phyloP scores from a whole-genome alignment of 2,888 invertebrate genomes.

The Spodoptera littoralis region DNA sequence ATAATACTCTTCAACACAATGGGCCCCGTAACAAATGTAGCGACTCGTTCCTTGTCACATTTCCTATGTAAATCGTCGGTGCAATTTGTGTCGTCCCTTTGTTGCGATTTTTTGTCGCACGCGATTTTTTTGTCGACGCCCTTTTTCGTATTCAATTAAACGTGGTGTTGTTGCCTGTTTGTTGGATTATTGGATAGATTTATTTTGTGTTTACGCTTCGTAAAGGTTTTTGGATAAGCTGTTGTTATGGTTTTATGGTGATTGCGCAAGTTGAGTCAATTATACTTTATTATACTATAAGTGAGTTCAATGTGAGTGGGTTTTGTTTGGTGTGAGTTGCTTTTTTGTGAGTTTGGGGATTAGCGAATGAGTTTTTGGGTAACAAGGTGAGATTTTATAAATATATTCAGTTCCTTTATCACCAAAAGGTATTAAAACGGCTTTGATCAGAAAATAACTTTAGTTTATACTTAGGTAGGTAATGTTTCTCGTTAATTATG shows the following conservation, averaged over 20 bases:
- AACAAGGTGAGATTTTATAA: too few species aligned
- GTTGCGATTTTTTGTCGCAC: constrained; percentile 45
- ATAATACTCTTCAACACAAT: constrained; percentile 82
- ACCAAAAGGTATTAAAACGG: too few species aligned
- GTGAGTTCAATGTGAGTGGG: not conserved
- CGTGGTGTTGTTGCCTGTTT: constrained; percentile 26
- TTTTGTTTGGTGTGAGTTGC: not conserved
- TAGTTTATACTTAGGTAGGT: too few species aligned
- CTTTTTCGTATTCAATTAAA: constrained; percentile 55
- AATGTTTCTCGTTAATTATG: too few species aligned
- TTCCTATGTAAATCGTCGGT: constrained; percentile 84
- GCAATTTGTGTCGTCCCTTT: constrained; percentile 80
- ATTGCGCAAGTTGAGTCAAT: constrained; percentile 1
- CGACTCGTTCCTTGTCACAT: constrained; percentile 80
- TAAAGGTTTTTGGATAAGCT: constrained; percentile 22
- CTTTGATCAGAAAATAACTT: too few species aligned
- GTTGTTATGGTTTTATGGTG: constrained; percentile 12
- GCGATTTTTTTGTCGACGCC: constrained; percentile 52
- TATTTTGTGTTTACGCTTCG: constrained; percentile 50
- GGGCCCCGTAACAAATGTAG: constrained; percentile 82
- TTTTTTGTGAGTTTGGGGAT: not conserved
- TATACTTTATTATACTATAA: not conserved
- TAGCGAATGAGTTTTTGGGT: too few species aligned
- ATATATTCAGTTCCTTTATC: too few species aligned
- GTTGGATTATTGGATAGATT: constrained; percentile 51